Evolutionary conservation across 2,888 invertebrate species (phyloP).

Genomic region (Ectobius pallidus): DNA sequence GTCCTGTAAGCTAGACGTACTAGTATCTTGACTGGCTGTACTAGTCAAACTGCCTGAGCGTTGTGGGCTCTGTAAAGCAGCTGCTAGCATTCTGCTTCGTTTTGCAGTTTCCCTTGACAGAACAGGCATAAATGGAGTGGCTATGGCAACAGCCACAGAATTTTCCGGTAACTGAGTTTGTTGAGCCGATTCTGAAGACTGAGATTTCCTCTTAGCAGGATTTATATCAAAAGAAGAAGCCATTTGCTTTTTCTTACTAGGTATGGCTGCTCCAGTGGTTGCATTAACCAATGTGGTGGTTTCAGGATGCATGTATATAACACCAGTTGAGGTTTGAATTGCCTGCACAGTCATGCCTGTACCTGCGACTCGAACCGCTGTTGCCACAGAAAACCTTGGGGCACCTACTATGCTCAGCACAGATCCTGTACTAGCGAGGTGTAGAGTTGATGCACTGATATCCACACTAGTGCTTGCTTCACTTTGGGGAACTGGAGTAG

Average conservation of each 20-base stretch:
- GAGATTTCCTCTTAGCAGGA: not conserved
- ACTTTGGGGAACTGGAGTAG: not conserved
- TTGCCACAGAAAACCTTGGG: constrained; percentile 15
- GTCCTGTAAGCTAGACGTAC: constrained; percentile 10
- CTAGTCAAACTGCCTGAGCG: not conserved
- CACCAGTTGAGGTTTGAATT: constrained; percentile 18
- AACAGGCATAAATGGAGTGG: not conserved
- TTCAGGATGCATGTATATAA: constrained; percentile 25
- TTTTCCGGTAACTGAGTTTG: not conserved
- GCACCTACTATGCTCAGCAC: constrained; percentile 21
- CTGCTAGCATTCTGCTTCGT: constrained; percentile 50
- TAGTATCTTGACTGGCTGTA: not conserved
- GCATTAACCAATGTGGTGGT: constrained; percentile 10
- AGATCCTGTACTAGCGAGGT: not conserved
- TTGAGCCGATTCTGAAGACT: not conserved
- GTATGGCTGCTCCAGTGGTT: not conserved
- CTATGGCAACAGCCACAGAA: constrained; percentile 24
- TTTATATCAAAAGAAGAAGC: no score
- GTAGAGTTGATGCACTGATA: not conserved
- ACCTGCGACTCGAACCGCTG: constrained; percentile 1
- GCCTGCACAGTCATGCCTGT: constrained; percentile 25
- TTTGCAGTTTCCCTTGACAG: constrained; percentile 11
- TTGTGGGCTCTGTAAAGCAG: constrained; percentile 52
- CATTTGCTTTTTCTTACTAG: not conserved
- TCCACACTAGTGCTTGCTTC: not conserved